Percentiles rank a stretch among this genome's conserved stretches.
Evolutionary conservation across 53 echinoderm and acorn worm species (phyloP).

Genomic region (Holothuria leucospilota): DNA sequence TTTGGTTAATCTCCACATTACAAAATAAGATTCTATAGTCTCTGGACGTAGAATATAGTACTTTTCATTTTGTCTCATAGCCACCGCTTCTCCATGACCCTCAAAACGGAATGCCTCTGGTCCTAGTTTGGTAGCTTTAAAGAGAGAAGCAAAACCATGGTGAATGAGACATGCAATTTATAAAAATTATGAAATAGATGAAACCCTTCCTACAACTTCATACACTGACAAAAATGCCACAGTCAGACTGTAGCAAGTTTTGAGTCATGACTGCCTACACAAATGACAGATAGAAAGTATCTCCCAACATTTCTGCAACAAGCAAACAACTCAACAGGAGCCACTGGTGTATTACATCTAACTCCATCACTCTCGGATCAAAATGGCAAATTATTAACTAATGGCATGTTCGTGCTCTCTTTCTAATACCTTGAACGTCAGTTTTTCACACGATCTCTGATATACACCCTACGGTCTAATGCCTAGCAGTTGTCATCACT

Average conservation of each 20-base stretch:
- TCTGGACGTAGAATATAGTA: conserved; percentile 98
- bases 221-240: background rate
- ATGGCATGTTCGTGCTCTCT: too few relatives aligned
- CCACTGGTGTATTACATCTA: background rate
- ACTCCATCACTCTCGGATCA: background rate
- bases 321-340: too few relatives aligned
- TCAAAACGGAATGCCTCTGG: conserved; percentile 99
- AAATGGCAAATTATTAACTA: too few relatives aligned
- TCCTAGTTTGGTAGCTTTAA: conserved; percentile 90
- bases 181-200: background rate
- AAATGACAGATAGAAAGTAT: too few relatives aligned
- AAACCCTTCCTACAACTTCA: background rate
- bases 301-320: too few relatives aligned
- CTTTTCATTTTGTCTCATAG: conserved; percentile 99
- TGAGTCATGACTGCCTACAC: too few relatives aligned
- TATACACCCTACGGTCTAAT: too few relatives aligned
- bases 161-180: background rate
- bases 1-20: conserved; percentile 90
- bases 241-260: too few relatives aligned
- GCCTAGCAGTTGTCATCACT: too few relatives aligned
- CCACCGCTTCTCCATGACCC: conserved; percentile 92
- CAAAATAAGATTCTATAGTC: conserved; percentile 95
- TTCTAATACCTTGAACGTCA: too few relatives aligned
- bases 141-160: background rate
- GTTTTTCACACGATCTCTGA: too few relatives aligned